Conservation (phyloP, 2,888 invertebrate species). For the Diarsia mendica region DNA sequence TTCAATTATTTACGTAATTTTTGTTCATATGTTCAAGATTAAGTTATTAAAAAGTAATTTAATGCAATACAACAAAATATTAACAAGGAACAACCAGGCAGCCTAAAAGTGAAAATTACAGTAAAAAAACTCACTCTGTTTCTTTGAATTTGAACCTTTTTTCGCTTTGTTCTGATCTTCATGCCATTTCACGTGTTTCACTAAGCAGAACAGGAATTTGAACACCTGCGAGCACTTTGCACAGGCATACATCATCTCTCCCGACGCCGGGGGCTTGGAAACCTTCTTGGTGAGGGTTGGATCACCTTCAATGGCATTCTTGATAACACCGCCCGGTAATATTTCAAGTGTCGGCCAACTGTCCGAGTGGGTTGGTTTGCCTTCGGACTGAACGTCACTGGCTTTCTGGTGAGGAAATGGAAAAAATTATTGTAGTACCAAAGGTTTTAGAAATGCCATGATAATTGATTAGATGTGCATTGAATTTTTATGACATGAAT, state of each 20-base stretch:
- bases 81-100: background rate
- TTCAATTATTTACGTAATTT: background rate
- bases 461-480: background rate
- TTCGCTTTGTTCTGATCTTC: constrained; percentile 75
- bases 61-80: background rate
- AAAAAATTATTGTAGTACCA: background rate
- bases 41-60: background rate
- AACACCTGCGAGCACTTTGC: constrained; percentile 84
- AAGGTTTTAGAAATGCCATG: background rate
- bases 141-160: constrained; percentile 53
- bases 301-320: constrained; percentile 75
- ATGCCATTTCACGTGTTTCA: constrained; percentile 84
- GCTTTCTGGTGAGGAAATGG: constrained; percentile 28
- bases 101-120: too few relatives aligned
- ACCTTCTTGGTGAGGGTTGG: constrained; percentile 31
- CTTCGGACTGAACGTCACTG: constrained; percentile 45
- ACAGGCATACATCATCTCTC: constrained; percentile 84
- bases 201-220: constrained; percentile 79
- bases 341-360: constrained; percentile 87
- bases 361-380: constrained; percentile 67
- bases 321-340: constrained; percentile 85
- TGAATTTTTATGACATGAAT: background rate
- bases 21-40: background rate
- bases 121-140: constrained; percentile 69
- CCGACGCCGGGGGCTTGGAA: constrained; percentile 42